Evolutionary conservation across 2,113 vertebrate genomes (phyloP), one percentile per base, ranked within the genome.

Genomic region (Rhineura floridana): DNA sequence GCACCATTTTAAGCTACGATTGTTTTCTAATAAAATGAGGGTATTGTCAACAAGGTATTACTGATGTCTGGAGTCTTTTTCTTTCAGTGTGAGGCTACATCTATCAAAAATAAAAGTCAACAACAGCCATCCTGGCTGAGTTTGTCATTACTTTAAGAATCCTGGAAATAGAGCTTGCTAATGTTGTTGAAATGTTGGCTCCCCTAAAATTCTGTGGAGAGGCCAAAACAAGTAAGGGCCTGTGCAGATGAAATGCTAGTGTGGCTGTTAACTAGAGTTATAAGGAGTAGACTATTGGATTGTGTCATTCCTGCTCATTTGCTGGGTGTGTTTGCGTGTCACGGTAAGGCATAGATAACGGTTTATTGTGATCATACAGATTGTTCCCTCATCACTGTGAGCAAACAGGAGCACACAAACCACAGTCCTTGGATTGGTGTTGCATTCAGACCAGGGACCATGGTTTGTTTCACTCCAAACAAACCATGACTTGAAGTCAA

Each of bases 21-120:
- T 42, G 72, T 88, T 88, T 59, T 88, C 81, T 88, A 83, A 88
- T 88, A 77, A 88, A 88, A 76, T 67, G 52, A 72, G 72, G 28
- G 55, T 48, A 77, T 13, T 48, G 55, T 88, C 81, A 63, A 42
- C 9, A 46, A 86, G 30, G 17, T 87, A 7, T 84, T 82, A 80
- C 0, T 79, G 76, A 83, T 63, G 79, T 87, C 1, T 85, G 0
- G 0, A 83, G 59, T 2, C 62, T 80, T 13, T 55, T n/a, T 59
- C 36, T 9, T 33, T 8, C 48, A 50, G n/a, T 52, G 36, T 87
- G 72, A 88, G 13, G n/a, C n/a, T 44, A 23, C 28, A 36, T 82
- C 30, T 88, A 36, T 36, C 28, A 11, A 42, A 33, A 65, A 65
- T 2, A 63, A 82, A 65, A 44, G 1, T 1, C 46, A 72, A 73